Evolutionary conservation across 2,888 invertebrate species (phyloP).

Genomic region (Agonopterix subpropinquella): DNA sequence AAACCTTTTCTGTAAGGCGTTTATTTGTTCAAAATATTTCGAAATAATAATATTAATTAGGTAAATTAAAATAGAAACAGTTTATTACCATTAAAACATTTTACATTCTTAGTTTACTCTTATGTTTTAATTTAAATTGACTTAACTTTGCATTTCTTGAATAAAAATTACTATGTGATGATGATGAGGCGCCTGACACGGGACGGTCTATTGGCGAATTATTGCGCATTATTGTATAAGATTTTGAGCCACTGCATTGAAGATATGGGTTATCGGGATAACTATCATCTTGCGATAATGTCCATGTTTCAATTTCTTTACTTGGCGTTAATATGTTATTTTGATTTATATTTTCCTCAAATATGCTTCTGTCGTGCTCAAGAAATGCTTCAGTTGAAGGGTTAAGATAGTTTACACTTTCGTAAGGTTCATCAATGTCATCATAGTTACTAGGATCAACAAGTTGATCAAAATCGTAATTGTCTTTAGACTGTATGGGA

Average conservation of each 20-base stretch:
- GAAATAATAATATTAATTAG: background rate
- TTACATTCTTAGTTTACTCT: conserved; percentile 30
- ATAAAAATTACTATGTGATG: conserved; percentile 5
- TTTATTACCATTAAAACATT: background rate
- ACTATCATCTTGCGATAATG: conserved; percentile 25
- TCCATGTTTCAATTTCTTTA: conserved; percentile 49
- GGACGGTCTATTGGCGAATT: too few species aligned
- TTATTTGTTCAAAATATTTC: too few species aligned
- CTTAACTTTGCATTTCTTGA: conserved; percentile 24
- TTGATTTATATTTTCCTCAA: conserved; percentile 14
- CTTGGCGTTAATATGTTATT: conserved; percentile 19
- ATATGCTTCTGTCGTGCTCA: conserved; percentile 15
- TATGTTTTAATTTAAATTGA: conserved; percentile 40
- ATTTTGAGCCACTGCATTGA: too few species aligned
- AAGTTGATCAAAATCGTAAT: too few species aligned
- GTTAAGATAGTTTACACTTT: background rate
- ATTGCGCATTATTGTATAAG: too few species aligned
- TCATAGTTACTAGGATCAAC: background rate
- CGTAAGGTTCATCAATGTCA: background rate
- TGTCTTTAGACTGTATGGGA: conserved; percentile 11
- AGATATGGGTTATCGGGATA: too few species aligned
- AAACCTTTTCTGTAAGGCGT: background rate
- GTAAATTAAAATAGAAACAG: background rate
- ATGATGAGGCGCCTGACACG: too few species aligned
- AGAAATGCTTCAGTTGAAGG: background rate